A percentile compares a stretch with the other conserved stretches of the same genome.
These are phyloP conservation scores for Alethe diademata DNA, from an alignment of 2,113 vertebrate genomes.

Conservation along the genomic window DNA sequence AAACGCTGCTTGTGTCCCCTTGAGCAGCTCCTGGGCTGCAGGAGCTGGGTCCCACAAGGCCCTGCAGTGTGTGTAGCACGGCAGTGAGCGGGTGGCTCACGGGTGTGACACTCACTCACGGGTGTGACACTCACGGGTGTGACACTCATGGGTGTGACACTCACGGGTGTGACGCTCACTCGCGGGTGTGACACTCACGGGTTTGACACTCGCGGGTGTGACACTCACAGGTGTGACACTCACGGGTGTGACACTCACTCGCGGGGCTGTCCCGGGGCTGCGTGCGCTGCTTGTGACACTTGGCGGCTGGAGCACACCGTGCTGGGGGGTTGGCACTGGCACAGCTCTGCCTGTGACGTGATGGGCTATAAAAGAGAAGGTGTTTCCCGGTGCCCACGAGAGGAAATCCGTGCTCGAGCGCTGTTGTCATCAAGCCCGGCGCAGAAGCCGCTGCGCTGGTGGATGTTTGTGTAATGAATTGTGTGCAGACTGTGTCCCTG, in stretches of 20 bases:
- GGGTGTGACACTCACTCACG: rapidly evolving
- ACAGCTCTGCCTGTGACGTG: background rate
- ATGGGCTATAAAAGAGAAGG: background rate
- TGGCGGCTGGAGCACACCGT: background rate
- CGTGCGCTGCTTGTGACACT: rapidly evolving
- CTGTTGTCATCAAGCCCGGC: background rate
- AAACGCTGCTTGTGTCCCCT: background rate
- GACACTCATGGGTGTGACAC: too few relatives aligned
- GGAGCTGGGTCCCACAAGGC: background rate
- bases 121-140: too few relatives aligned
- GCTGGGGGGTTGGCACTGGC: background rate
- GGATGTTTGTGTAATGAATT: background rate
- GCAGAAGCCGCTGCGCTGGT: background rate
- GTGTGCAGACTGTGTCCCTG: background rate
- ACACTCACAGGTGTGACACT: too few relatives aligned
- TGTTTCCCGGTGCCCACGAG: background rate
- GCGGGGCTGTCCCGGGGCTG: too few relatives aligned
- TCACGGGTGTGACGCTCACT: too few relatives aligned
- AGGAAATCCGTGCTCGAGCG: background rate
- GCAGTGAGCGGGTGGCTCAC: rapidly evolving
- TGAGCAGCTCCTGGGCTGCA: rapidly evolving
- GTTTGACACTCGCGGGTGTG: too few relatives aligned
- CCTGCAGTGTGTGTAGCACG: rapidly evolving
- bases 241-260: background rate
- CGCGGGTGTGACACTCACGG: too few relatives aligned